Percentiles rank a stretch among this genome's conserved stretches.
Conservation (phyloP, 2,113 vertebrate species). For the Ammodytes marinus region DNA sequence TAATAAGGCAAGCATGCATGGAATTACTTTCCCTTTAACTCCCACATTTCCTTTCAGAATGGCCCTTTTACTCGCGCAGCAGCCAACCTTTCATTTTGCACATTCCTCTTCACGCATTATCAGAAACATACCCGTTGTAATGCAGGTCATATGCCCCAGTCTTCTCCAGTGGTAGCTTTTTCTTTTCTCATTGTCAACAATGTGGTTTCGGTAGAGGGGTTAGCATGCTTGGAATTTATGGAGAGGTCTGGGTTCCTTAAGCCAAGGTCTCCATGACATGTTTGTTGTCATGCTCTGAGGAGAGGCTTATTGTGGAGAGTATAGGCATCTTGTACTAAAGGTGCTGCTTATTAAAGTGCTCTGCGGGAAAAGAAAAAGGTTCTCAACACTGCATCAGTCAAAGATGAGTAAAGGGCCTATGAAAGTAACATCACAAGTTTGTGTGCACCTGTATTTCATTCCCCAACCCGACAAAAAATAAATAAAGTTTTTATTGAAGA, state of each 20-base stretch:
- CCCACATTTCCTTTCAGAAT: slow-evolving; percentile 67
- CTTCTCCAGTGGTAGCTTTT: slow-evolving; percentile 23
- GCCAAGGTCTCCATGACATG: slow-evolving; percentile 42
- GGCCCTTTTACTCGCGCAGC: slow-evolving; percentile 37
- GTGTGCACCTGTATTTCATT: background rate
- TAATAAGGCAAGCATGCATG: slow-evolving; percentile 80
- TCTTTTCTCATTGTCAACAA: slow-evolving; percentile 45
- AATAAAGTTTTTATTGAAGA: too few species aligned
- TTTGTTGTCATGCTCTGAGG: slow-evolving; percentile 62
- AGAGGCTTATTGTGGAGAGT: slow-evolving; percentile 32
- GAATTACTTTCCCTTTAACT: slow-evolving; percentile 72
- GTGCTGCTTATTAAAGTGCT: slow-evolving; percentile 22
- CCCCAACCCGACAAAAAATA: background rate
- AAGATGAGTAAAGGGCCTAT: background rate
- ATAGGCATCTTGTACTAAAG: slow-evolving; percentile 7
- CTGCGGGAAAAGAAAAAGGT: slow-evolving; percentile 25
- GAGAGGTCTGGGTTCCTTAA: slow-evolving; percentile 49
- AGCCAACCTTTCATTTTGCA: slow-evolving; percentile 66
- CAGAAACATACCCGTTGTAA: slow-evolving; percentile 67
- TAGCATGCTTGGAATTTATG: slow-evolving; percentile 62
- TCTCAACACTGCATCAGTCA: slow-evolving; percentile 13
- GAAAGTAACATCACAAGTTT: background rate
- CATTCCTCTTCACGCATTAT: slow-evolving; percentile 79
- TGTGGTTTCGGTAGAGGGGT: slow-evolving; percentile 33
- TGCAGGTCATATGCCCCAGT: slow-evolving; percentile 61